A percentile compares a stretch with the other conserved stretches of the same genome.
Evolutionary conservation across 2,797 vertebrate genomes (phyloP).

Genomic region (Brachyrhaphis roseni): DNA sequence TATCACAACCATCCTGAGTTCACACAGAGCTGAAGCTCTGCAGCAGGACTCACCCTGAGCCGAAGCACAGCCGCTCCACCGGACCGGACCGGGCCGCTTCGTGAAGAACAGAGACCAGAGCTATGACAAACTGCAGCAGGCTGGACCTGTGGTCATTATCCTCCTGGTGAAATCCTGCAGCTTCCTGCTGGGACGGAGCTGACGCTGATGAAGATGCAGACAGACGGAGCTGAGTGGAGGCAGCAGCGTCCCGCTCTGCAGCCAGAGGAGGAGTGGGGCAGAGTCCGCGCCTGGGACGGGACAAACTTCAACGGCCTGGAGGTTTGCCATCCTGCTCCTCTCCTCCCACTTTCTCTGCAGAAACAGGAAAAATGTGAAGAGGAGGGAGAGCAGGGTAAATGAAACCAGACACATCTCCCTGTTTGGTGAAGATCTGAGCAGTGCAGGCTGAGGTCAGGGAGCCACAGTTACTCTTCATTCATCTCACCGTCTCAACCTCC

Average conservation of each 20-base stretch:
- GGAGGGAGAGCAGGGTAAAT: constrained; percentile 59
- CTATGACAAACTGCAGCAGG: constrained; percentile 52
- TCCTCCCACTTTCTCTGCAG: constrained; percentile 78
- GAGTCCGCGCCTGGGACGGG: constrained; percentile 69
- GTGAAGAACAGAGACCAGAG: constrained; percentile 38
- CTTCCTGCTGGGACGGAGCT: constrained; percentile 58
- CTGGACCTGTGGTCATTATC: constrained; percentile 77
- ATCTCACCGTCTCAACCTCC: constrained; percentile 7
- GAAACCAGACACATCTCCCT: constrained; percentile 79
- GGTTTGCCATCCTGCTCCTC: constrained; percentile 71
- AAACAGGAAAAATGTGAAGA: constrained; percentile 45
- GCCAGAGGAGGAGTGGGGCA: constrained; percentile 77
- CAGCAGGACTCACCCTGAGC: constrained; percentile 66
- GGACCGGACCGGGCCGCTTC: constrained; percentile 52
- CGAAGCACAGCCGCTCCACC: constrained; percentile 70
- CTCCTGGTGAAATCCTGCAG: constrained; percentile 58
- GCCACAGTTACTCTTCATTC: constrained; percentile 33
- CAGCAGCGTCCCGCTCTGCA: constrained; percentile 66
- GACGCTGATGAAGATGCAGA: constrained; percentile 44
- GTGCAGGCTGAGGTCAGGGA: constrained; percentile 76
- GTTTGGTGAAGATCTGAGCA: constrained; percentile 78
- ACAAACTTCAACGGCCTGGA: constrained; percentile 78
- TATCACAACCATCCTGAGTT: constrained; percentile 41
- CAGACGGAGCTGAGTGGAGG: constrained; percentile 37
- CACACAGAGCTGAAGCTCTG: constrained; percentile 32